Conservation (phyloP, 1,140 invertebrate species). For the Maniola jurtina region DNA sequence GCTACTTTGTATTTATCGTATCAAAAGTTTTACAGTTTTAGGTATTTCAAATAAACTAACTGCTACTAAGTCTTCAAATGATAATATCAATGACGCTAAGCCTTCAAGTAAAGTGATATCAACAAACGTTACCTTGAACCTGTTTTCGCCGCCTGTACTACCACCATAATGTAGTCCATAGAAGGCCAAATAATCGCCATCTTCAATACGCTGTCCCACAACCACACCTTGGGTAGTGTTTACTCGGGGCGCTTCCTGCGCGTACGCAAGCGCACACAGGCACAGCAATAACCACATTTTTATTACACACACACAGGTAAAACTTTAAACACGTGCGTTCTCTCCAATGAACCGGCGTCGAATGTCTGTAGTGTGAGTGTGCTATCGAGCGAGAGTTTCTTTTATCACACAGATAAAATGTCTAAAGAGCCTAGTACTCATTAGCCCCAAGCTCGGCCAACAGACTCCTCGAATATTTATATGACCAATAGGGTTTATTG, state of each 20-base stretch:
- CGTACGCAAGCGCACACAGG: constrained; percentile 39
- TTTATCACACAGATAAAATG: too few species aligned
- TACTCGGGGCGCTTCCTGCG: constrained; percentile 42
- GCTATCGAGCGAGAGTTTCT: too few species aligned
- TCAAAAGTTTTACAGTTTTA: too few species aligned
- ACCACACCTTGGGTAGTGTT: constrained; percentile 55
- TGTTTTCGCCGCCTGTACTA: constrained; percentile 40
- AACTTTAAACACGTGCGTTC: constrained; percentile 12
- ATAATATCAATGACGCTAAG: too few species aligned
- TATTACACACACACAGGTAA: neutral
- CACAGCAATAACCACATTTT: constrained; percentile 39
- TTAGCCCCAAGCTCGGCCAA: too few species aligned
- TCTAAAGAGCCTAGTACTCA: too few species aligned
- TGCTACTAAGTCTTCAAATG: too few species aligned
- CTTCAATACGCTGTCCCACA: constrained; percentile 36
- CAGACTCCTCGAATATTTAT: too few species aligned
- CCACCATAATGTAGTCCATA: constrained; percentile 61
- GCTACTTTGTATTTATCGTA: too few species aligned
- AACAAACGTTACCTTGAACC: constrained; percentile 57
- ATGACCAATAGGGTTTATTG: too few species aligned
- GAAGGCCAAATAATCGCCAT: constrained; percentile 53
- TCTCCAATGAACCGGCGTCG: neutral
- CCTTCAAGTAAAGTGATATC: neutral
- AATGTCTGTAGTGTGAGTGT: neutral
- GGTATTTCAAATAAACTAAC: too few species aligned